These are phyloP conservation scores for Scaptomyza flava DNA, from an alignment of 2,888 invertebrate species.

Conservation along the genomic window DNA sequence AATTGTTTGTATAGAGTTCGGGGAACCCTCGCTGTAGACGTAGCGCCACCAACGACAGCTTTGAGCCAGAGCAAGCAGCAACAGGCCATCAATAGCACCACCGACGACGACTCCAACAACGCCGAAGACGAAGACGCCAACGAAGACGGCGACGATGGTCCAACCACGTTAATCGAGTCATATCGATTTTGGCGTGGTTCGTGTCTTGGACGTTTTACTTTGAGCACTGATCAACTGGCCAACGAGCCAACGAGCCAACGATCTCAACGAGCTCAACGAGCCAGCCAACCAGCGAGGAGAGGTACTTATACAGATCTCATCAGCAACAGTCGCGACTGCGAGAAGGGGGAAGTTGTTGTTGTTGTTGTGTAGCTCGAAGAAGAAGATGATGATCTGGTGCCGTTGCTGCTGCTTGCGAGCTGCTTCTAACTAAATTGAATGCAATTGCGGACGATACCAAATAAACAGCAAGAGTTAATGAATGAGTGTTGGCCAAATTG, in stretches of 20 bases:
- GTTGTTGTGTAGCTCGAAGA: constrained; percentile 18
- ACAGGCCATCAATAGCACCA: constrained; percentile 75
- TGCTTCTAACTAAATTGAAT: constrained; percentile 74
- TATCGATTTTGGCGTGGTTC: constrained; percentile 77
- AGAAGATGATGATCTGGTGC: constrained; percentile 23
- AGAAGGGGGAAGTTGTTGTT: constrained; percentile 5
- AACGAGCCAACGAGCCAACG: constrained; percentile 14
- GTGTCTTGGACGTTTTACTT: constrained; percentile 76
- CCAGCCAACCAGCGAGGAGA: constrained; percentile 49
- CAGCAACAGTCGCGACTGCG: constrained; percentile 48
- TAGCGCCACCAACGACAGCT: constrained; percentile 69
- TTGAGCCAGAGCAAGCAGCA: constrained; percentile 46
- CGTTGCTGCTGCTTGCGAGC: constrained; percentile 27
- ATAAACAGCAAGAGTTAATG: constrained; percentile 65
- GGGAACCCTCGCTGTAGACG: constrained; percentile 34
- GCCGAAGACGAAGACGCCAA: constrained; percentile 19
- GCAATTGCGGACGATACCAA: constrained; percentile 63
- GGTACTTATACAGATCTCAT: constrained; percentile 69
- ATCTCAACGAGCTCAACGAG: constrained; percentile 8
- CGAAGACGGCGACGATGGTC: constrained; percentile 34
- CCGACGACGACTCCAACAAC: constrained; percentile 47
- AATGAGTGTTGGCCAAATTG: constrained; percentile 79
- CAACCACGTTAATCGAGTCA: constrained; percentile 77
- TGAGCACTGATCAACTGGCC: constrained; percentile 30
- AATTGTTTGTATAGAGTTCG: too few relatives aligned